A percentile compares a stretch with the other conserved stretches of the same genome.
Conservation (phyloP, 2,797 vertebrate genomes). For the Allobates femoralis region DNA sequence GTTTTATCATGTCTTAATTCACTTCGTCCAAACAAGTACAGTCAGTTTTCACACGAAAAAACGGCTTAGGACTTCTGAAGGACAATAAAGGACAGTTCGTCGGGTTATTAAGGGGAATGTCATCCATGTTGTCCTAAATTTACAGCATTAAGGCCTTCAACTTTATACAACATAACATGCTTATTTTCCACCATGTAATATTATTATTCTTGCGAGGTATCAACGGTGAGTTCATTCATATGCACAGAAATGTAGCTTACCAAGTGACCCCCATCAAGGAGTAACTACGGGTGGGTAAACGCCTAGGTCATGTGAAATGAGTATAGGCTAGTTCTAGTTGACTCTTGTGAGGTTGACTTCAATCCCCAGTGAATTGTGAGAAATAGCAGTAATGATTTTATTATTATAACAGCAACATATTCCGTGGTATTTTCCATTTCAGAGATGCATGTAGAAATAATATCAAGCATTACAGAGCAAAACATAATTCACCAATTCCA, state of each 20-base stretch:
- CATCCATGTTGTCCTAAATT: neutral
- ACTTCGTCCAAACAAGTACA: neutral
- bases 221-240: too few relatives aligned
- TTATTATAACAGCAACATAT: too few relatives aligned
- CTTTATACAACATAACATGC: neutral
- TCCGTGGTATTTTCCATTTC: too few relatives aligned
- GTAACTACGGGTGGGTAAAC: neutral
- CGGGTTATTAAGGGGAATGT: neutral
- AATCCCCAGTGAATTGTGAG: too few relatives aligned
- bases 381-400: too few relatives aligned
- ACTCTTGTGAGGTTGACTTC: too few relatives aligned
- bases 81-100: neutral
- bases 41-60: neutral
- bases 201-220: too few relatives aligned
- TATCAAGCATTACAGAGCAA: too few relatives aligned
- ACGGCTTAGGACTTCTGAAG: conserved; percentile 2
- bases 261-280: neutral
- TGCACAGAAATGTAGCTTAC: neutral
- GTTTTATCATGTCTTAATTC: conserved; percentile 25
- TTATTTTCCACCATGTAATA: neutral
- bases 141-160: neutral
- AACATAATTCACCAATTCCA: too few relatives aligned
- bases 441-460: too few relatives aligned
- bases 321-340: neutral
- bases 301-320: neutral